These are phyloP conservation scores for Epizoanthus stellaris DNA, from an alignment of 92 coral and sea anemone species.

Conservation along the genomic window DNA sequence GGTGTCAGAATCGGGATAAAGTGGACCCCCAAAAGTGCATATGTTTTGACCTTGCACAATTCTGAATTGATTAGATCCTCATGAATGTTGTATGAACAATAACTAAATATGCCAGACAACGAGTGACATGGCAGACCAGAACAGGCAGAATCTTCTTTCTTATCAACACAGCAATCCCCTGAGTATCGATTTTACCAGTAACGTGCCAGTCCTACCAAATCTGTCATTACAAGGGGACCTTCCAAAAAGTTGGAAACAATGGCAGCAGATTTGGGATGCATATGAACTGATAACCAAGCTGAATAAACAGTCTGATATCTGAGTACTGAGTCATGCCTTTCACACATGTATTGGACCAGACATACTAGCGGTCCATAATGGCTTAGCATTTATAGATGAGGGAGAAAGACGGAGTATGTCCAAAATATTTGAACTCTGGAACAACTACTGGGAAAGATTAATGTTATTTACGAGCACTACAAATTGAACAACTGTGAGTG, in stretches of 20 bases:
- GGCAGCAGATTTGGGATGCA: constrained; percentile 63
- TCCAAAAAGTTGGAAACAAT: constrained; percentile 47
- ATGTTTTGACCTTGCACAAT: too few species aligned
- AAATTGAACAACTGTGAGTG: too few species aligned
- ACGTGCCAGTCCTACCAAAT: constrained; percentile 49
- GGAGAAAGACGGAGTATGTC: constrained; percentile 19
- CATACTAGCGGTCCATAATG: constrained; percentile 45
- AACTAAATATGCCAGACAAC: too few species aligned
- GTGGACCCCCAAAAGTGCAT: too few species aligned
- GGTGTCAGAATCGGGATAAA: too few species aligned
- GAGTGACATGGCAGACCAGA: too few species aligned
- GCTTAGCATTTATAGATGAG: constrained; percentile 36
- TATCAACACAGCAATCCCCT: not conserved
- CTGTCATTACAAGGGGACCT: constrained; percentile 49
- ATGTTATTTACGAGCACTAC: too few species aligned
- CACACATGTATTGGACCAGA: constrained; percentile 55
- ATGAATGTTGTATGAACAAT: too few species aligned
- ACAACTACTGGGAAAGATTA: not conserved
- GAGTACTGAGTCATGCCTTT: constrained; percentile 55
- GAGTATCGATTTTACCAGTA: constrained; percentile 32
- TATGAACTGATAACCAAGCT: constrained; percentile 53
- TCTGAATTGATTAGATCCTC: too few species aligned
- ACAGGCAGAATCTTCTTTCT: too few species aligned
- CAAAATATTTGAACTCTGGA: constrained; percentile 42
- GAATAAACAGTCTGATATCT: constrained; percentile 29